Conservation (phyloP, 1,140 invertebrate species). For the Goniozus legneri region DNA sequence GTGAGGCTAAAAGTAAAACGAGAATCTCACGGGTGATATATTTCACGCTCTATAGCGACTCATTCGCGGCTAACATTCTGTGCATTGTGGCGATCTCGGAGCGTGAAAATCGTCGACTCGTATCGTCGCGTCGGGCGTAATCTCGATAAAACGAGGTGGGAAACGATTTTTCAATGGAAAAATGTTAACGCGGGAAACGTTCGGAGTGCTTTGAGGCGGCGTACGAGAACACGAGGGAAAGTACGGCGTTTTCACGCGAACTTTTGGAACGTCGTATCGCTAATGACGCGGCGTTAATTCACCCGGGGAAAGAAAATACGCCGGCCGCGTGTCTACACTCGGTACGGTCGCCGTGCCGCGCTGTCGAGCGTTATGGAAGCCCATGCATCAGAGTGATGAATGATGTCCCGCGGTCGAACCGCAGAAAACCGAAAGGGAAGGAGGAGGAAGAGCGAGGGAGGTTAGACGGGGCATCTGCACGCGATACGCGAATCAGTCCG, state of each 20-base stretch:
- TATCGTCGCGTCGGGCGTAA: conserved; percentile 9
- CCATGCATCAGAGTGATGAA: conserved; percentile 42
- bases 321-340: too few relatives aligned
- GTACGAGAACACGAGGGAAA: background rate
- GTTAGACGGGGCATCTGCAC: conserved; percentile 32
- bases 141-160: conserved; percentile 3
- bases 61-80: conserved; percentile 11
- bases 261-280: conserved; percentile 16
- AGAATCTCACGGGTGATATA: background rate
- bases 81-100: conserved; percentile 11
- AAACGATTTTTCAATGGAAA: background rate
- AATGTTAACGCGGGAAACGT: background rate
- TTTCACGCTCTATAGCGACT: background rate
- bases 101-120: conserved; percentile 13
- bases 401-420: conserved; percentile 29
- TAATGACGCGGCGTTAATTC: conserved; percentile 49
- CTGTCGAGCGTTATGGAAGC: conserved; percentile 32
- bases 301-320: conserved; percentile 32
- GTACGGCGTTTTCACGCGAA: conserved; percentile 2
- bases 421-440: conserved; percentile 16
- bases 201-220: background rate
- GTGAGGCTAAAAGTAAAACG: too few relatives aligned
- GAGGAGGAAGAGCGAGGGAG: conserved; percentile 16
- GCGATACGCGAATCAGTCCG: conserved; percentile 34
- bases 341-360: conserved; percentile 25